Evolutionary conservation across 2,888 invertebrate genomes (phyloP), one percentile per base, ranked within the genome.

Genomic region (Cryptus viduatorius): DNA sequence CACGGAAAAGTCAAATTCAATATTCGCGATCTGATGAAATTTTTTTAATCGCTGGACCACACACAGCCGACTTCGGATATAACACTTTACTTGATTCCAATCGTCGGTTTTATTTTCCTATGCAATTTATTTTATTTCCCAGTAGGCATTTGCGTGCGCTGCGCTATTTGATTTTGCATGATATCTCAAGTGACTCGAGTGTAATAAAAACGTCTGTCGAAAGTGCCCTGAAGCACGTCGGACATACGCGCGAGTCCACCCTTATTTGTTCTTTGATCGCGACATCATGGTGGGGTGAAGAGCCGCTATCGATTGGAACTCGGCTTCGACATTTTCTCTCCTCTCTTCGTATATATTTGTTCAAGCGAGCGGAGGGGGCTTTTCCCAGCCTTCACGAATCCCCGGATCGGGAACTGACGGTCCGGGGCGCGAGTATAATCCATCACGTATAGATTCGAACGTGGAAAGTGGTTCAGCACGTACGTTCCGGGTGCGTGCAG

Each of bases 201-300:
- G 69, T 29, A 48, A 69, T 50, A 69, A 50, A 69, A 69, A 69
- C 50, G 31, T 48, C 31, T 7, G 12, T 4, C 67, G 19, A 67
- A 44, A 44, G n/a, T 42, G 10, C 64, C 61, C 53, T 65, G 19
- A 37, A 59, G 65, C 42, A 48, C 46, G 31, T 46, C 19, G 48
- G 42, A 76, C 37, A 71, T 50, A 19, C 65, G 24, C 24, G 24
- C 24, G 24, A 59, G 48, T 77, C 59, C 71, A 72, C 80, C 77
- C 77, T 80, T 80, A 77, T 83, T 80, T 76, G 75, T 72, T 46
- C 48, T 37, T 71, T 83, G 79, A 48, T 64, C 73, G 56, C 42
- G 56, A 7, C 7, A 37, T 37, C 37, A 8, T 7, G 46, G 75
- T 44, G 69, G 16, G 75, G 37, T 46, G 48, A 69, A 12, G 14